phyloP scores from a whole-genome alignment of 2,888 invertebrate species.

The Polydrusus tereticollis region DNA sequence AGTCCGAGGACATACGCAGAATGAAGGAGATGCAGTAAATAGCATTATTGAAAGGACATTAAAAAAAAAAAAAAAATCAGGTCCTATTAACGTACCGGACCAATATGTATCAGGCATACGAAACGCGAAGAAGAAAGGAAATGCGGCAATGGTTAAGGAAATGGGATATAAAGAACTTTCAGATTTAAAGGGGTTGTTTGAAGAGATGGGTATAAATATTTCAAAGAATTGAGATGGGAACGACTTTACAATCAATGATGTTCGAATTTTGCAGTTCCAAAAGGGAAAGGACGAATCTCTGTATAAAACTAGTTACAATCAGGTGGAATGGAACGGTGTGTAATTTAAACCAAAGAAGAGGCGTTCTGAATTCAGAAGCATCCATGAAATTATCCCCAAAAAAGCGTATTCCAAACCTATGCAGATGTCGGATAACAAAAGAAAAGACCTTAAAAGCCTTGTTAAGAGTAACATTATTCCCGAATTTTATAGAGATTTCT shows the following conservation, averaged over 20 bases:
- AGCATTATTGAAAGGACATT: slow-evolving; percentile 35
- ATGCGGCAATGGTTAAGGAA: slow-evolving; percentile 34
- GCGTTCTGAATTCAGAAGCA: not conserved
- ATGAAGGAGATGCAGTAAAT: slow-evolving; percentile 41
- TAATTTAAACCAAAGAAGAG: slow-evolving; percentile 33
- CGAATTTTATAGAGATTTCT: slow-evolving; percentile 25
- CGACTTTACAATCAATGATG: slow-evolving; percentile 22
- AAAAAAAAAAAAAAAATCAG: slow-evolving; percentile 25
- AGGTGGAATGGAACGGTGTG: slow-evolving; percentile 22
- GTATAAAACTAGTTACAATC: slow-evolving; percentile 32
- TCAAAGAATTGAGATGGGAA: slow-evolving; percentile 24
- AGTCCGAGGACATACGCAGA: slow-evolving; percentile 43
- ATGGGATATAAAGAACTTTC: slow-evolving; percentile 33
- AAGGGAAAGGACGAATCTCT: slow-evolving; percentile 23
- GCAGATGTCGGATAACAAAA: slow-evolving; percentile 33
- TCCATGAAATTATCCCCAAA: not conserved
- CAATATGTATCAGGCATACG: slow-evolving; percentile 34
- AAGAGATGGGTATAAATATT: slow-evolving; percentile 29
- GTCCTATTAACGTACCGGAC: slow-evolving; percentile 40
- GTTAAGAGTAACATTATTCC: slow-evolving; percentile 35
- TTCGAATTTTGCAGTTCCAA: slow-evolving; percentile 29
- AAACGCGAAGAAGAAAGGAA: slow-evolving; percentile 36
- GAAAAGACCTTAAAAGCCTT: too few relatives aligned
- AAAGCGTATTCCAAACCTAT: not conserved
- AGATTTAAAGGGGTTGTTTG: slow-evolving; percentile 30